These are phyloP conservation scores for Dynastes hyllus DNA, from an alignment of 2,888 invertebrate species.

Conservation along the genomic window DNA sequence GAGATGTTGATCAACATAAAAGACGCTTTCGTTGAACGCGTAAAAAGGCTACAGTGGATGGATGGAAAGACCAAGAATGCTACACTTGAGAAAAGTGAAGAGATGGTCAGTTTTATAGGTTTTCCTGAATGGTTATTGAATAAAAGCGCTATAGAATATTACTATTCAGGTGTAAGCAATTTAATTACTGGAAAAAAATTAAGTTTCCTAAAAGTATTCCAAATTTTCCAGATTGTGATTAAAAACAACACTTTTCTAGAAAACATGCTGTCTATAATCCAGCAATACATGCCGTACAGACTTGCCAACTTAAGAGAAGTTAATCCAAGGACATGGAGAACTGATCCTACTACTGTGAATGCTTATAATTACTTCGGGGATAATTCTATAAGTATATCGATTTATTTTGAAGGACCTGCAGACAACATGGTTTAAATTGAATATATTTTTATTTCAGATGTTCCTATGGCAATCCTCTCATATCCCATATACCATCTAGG, in stretches of 20 bases:
- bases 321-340: conserved; percentile 81
- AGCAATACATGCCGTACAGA: conserved; percentile 73
- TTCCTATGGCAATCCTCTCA: conserved; percentile 88
- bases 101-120: conserved; percentile 85
- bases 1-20: conserved; percentile 85
- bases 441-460: conserved; percentile 73
- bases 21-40: conserved; percentile 79
- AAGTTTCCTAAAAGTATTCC: too few relatives aligned
- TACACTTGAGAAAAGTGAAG: conserved; percentile 82
- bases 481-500: conserved; percentile 90
- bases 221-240: conserved; percentile 71
- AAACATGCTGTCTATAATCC: conserved; percentile 81
- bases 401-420: neutral
- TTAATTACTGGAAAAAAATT: neutral
- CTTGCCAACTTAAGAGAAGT: conserved; percentile 74
- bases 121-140: conserved; percentile 86
- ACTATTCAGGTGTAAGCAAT: conserved; percentile 77
- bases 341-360: conserved; percentile 86
- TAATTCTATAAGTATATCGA: conserved; percentile 82
- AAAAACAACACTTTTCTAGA: conserved; percentile 77
- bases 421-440: neutral
- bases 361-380: conserved; percentile 87
- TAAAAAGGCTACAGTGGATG: conserved; percentile 83
- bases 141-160: conserved; percentile 77
- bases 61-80: conserved; percentile 81